These are phyloP conservation scores for Bombus difficillimus DNA, from an alignment of 1,140 invertebrate species.

Conservation along the genomic window DNA sequence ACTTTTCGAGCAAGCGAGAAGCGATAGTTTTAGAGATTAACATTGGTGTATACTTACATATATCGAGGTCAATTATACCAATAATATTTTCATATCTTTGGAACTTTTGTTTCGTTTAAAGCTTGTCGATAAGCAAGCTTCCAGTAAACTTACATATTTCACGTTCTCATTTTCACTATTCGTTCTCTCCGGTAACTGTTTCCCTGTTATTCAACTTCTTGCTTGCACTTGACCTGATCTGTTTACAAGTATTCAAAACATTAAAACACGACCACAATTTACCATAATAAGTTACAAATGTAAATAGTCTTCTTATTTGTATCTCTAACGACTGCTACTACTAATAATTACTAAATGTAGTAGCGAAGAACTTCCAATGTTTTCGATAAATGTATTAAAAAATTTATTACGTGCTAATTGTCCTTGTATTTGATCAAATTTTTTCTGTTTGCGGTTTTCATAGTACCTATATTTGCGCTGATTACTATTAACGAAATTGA, in stretches of 20 bases:
- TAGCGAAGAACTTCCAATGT: no score
- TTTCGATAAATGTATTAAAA: neutral
- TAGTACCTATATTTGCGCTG: neutral
- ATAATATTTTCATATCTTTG: neutral
- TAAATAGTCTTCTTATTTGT: neutral
- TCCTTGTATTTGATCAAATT: neutral
- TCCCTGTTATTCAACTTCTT: neutral
- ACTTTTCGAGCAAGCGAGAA: neutral
- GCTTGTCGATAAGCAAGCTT: neutral
- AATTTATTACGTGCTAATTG: neutral
- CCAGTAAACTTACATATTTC: neutral
- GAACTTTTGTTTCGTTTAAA: neutral
- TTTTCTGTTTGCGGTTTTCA: neutral
- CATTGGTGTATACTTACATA: neutral
- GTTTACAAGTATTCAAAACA: constrained; percentile 14
- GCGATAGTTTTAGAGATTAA: neutral
- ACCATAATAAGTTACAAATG: neutral
- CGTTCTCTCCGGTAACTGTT: neutral
- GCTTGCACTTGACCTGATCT: constrained; percentile 15
- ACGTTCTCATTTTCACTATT: neutral
- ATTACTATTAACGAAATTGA: neutral
- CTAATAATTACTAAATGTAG: no score
- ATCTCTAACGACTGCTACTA: neutral
- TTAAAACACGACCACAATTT: neutral
- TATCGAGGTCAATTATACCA: neutral